phyloP scores from a whole-genome alignment of 1,140 invertebrate genomes.

The Drosophila tristis region DNA sequence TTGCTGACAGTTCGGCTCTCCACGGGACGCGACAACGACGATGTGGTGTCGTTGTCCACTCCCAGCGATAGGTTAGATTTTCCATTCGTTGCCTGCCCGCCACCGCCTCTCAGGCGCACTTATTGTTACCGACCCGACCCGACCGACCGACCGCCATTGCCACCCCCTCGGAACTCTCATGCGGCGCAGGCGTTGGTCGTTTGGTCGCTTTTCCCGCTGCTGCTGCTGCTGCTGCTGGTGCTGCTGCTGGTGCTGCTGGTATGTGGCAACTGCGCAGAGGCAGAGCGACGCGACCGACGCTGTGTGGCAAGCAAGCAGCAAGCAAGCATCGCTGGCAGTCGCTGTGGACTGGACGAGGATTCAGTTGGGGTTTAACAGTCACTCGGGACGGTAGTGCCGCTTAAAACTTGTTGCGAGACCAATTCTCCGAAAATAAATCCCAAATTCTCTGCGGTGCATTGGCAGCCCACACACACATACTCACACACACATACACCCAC shows the following conservation, averaged over 20 bases:
- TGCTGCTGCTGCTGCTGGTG: slow-evolving; percentile 21
- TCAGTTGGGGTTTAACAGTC: slow-evolving; percentile 85
- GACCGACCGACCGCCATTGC: neutral
- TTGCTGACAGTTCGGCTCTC: slow-evolving; percentile 76
- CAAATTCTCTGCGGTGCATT: slow-evolving; percentile 83
- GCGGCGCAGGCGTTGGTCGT: slow-evolving; percentile 72
- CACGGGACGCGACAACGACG: slow-evolving; percentile 38
- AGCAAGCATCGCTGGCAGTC: slow-evolving; percentile 55
- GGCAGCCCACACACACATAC: slow-evolving; percentile 41
- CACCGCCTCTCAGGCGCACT: slow-evolving; percentile 3
- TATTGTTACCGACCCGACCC: slow-evolving; percentile 26
- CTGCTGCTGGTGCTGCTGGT: slow-evolving; percentile 39
- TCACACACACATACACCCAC: slow-evolving; percentile 7
- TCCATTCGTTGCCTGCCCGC: slow-evolving; percentile 51
- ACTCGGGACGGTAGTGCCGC: slow-evolving; percentile 84
- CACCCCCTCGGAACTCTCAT: slow-evolving; percentile 54
- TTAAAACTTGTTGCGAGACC: slow-evolving; percentile 80
- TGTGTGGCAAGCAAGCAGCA: slow-evolving; percentile 1
- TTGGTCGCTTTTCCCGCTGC: slow-evolving; percentile 31
- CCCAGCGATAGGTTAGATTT: slow-evolving; percentile 63
- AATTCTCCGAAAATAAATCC: slow-evolving; percentile 83
- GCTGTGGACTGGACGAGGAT: slow-evolving; percentile 57
- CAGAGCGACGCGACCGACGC: slow-evolving; percentile 1
- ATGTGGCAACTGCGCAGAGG: slow-evolving; percentile 22
- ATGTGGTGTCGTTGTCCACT: slow-evolving; percentile 63